A percentile compares a stretch with the other conserved stretches of the same genome.
Conservation (phyloP, 2,113 vertebrate genomes). For the Brienomyrus longianalis region DNA sequence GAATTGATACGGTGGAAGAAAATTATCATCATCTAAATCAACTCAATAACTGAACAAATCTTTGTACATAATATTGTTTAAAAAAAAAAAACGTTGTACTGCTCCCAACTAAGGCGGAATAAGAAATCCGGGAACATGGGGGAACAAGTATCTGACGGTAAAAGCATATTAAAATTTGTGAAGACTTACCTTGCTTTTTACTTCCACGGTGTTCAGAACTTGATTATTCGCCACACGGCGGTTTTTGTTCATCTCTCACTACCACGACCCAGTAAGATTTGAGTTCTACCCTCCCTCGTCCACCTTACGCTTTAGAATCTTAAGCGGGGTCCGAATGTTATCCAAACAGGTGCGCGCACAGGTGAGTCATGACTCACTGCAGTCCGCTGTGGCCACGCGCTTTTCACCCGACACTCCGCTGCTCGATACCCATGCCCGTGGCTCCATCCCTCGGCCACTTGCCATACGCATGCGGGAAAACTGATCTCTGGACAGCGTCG, state of each 20-base stretch:
- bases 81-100: neutral
- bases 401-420: neutral
- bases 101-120: neutral
- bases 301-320: neutral
- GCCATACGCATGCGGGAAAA: neutral
- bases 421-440: neutral
- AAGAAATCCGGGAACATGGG: neutral
- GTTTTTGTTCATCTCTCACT: slow-evolving; percentile 66
- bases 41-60: neutral
- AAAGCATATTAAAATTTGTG: neutral
- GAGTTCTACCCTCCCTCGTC: slow-evolving; percentile 33
- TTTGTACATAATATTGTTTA: neutral
- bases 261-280: slow-evolving; percentile 41
- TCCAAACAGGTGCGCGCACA: neutral
- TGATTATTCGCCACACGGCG: slow-evolving; percentile 61
- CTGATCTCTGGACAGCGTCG: neutral
- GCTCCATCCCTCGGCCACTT: neutral
- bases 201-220: slow-evolving; percentile 63
- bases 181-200: slow-evolving; percentile 67
- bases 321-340: neutral
- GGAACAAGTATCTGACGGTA: neutral
- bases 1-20: neutral
- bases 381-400: neutral
- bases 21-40: neutral
- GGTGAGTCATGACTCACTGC: neutral